Evolutionary conservation across 2,797 vertebrate species (phyloP).

Genomic region (Antrozous pallidus): DNA sequence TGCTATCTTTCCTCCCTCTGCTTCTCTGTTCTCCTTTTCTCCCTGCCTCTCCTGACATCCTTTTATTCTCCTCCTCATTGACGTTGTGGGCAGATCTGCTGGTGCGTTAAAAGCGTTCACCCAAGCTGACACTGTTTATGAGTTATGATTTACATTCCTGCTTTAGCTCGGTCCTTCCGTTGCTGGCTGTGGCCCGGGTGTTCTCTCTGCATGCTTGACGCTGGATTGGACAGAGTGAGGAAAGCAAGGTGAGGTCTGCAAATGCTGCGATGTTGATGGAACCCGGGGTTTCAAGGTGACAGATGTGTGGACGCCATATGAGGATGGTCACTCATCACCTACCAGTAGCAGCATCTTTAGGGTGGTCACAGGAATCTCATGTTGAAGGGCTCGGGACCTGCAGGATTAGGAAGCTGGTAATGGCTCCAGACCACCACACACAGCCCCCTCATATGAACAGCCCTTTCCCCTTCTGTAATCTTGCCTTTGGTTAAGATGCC

Average conservation of each 20-base stretch:
- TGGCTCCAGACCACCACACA: not conserved
- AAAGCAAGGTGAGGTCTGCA: not conserved
- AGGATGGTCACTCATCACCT: not conserved
- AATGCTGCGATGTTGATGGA: not conserved
- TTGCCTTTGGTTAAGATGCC: not conserved
- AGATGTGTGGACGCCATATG: not conserved
- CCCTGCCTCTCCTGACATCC: not conserved
- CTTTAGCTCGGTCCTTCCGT: not conserved
- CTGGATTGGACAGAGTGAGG: not conserved
- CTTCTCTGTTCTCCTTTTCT: not conserved
- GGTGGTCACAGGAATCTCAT: not conserved
- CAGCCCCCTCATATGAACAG: not conserved
- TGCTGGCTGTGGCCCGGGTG: not conserved
- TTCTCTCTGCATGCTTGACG: constrained; percentile 43
- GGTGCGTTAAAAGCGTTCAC: constrained; percentile 59
- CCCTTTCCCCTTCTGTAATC: not conserved
- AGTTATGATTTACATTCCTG: constrained; percentile 52
- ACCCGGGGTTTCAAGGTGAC: not conserved
- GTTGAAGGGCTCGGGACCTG: not conserved
- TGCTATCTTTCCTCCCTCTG: not conserved
- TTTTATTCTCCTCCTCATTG: constrained; percentile 31
- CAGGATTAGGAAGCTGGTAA: not conserved
- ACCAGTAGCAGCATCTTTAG: not conserved
- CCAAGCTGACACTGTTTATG: constrained; percentile 66
- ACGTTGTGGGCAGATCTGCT: constrained; percentile 38